These are phyloP conservation scores for Hydropotes inermis DNA, from an alignment of 2,113 vertebrate genomes.

Conservation along the genomic window DNA sequence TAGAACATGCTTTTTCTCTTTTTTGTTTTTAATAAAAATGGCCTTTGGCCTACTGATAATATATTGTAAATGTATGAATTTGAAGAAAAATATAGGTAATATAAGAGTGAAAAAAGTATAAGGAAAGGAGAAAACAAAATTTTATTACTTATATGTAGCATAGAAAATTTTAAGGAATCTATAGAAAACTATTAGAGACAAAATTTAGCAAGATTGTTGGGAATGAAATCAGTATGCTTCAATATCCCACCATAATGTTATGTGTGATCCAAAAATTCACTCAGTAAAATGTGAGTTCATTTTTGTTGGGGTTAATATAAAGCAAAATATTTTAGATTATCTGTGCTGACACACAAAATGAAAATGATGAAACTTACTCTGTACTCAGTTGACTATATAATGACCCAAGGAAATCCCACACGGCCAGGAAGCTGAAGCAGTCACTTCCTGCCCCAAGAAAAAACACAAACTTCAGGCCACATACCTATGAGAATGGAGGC, in stretches of 20 bases:
- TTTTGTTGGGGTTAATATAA: not conserved
- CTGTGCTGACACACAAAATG: not conserved
- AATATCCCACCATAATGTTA: not conserved
- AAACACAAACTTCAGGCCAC: not conserved
- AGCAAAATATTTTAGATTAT: not conserved
- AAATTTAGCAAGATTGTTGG: not conserved
- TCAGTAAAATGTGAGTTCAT: not conserved
- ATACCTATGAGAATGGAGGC: not conserved
- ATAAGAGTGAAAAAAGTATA: not conserved
- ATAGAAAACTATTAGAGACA: not conserved
- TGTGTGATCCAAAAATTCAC: not conserved
- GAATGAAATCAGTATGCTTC: not conserved
- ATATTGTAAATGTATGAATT: constrained; percentile 24
- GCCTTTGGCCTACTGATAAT: not conserved
- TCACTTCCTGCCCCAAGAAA: not conserved
- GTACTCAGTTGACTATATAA: not conserved
- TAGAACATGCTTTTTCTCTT: not conserved
- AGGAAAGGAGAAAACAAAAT: not conserved
- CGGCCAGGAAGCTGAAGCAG: not conserved
- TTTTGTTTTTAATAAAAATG: not conserved
- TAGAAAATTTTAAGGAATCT: not conserved
- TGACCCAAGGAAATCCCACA: not conserved
- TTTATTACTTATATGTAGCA: not conserved
- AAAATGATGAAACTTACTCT: not conserved
- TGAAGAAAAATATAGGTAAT: not conserved